A percentile compares a stretch with the other conserved stretches of the same genome.
Conservation (phyloP, 2,797 vertebrate genomes). For the Remorina albescens region DNA sequence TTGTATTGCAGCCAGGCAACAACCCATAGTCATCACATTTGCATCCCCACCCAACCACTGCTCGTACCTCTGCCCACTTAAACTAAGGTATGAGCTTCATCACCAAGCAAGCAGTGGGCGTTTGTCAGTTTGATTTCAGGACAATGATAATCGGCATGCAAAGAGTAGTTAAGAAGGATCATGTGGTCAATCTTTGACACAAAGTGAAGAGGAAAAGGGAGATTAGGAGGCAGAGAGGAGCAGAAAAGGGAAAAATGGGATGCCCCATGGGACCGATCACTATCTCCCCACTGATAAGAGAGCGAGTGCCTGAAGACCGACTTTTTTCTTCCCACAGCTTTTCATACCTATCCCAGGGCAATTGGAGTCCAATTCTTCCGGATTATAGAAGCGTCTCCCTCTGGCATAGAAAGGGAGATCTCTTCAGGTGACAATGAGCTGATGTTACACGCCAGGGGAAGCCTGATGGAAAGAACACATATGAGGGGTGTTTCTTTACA, state of each 20-base stretch:
- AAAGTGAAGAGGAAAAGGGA: constrained; percentile 43
- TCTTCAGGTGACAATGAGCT: constrained; percentile 62
- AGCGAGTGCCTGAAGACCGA: constrained; percentile 69
- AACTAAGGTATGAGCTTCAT: constrained; percentile 21
- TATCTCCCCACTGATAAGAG: constrained; percentile 74
- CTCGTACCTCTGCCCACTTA: constrained; percentile 24
- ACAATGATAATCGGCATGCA: constrained; percentile 34
- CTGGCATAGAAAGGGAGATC: constrained; percentile 61
- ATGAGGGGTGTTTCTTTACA: constrained; percentile 24
- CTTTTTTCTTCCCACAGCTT: constrained; percentile 74
- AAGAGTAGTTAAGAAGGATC: constrained; percentile 35
- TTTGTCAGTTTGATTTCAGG: constrained; percentile 37
- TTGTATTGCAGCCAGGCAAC: constrained; percentile 52
- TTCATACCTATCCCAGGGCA: constrained; percentile 66
- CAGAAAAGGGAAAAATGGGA: constrained; percentile 65
- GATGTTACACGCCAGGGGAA: constrained; percentile 56
- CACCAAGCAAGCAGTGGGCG: constrained; percentile 8
- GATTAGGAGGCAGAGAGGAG: constrained; percentile 41
- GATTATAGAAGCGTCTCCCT: constrained; percentile 68
- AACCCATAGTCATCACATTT: constrained; percentile 48
- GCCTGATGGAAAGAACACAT: constrained; percentile 31
- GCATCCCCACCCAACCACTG: constrained; percentile 54
- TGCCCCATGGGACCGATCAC: constrained; percentile 68
- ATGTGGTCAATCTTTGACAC: constrained; percentile 28
- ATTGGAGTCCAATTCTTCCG: constrained; percentile 66